Conservation (phyloP, 2,113 vertebrate genomes). For the Gila orcuttii region DNA sequence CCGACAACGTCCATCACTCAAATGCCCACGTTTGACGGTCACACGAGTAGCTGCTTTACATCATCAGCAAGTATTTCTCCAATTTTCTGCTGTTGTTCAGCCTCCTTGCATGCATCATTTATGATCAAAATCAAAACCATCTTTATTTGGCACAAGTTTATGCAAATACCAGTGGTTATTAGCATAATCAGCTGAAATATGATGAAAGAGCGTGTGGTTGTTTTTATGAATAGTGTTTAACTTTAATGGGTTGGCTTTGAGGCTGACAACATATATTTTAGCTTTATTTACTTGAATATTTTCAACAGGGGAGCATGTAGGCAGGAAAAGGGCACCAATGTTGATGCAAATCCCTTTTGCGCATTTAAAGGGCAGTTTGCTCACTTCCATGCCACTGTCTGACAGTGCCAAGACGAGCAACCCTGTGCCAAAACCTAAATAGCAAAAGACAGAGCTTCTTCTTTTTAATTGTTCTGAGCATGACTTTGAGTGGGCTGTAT, state of each 20-base stretch:
- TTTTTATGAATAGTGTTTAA: slow-evolving; percentile 57
- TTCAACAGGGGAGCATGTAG: slow-evolving; percentile 62
- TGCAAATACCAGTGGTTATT: slow-evolving; percentile 74
- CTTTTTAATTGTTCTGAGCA: slow-evolving; percentile 17
- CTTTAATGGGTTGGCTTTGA: slow-evolving; percentile 45
- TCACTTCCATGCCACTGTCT: slow-evolving; percentile 66
- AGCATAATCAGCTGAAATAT: slow-evolving; percentile 73
- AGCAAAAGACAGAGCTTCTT: slow-evolving; percentile 9
- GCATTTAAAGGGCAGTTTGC: slow-evolving; percentile 72
- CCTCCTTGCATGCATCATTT: slow-evolving; percentile 73
- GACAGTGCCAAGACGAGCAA: slow-evolving; percentile 59
- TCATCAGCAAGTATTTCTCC: slow-evolving; percentile 65
- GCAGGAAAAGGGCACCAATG: slow-evolving; percentile 62
- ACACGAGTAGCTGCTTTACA: slow-evolving; percentile 69
- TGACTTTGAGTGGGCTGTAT: slow-evolving; percentile 15
- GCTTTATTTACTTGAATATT: slow-evolving; percentile 56
- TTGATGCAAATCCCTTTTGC: slow-evolving; percentile 66
- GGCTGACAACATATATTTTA: slow-evolving; percentile 62
- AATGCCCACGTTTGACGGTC: slow-evolving; percentile 66
- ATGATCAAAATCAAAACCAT: slow-evolving; percentile 70
- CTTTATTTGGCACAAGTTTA: slow-evolving; percentile 69
- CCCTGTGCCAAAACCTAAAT: slow-evolving; percentile 49
- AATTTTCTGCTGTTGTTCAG: slow-evolving; percentile 65
- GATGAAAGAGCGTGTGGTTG: slow-evolving; percentile 40
- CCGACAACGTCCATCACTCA: slow-evolving; percentile 50